phyloP scores from a whole-genome alignment of 2,797 vertebrate species.

The Microtus californicus region DNA sequence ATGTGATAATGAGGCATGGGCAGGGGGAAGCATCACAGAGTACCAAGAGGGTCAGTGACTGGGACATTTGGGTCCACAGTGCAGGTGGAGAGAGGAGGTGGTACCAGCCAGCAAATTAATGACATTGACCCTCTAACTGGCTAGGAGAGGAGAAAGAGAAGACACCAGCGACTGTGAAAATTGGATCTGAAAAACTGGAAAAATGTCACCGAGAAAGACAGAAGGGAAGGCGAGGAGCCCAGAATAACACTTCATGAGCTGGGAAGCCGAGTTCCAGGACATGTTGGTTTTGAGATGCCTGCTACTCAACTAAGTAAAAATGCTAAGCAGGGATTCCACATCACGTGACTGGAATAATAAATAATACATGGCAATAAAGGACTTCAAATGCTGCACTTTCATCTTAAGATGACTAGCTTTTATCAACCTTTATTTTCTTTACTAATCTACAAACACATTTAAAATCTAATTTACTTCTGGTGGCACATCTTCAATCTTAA shows the following conservation, averaged over 20 bases:
- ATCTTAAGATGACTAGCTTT: conserved; percentile 8
- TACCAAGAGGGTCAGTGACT: background rate
- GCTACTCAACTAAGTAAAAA: background rate
- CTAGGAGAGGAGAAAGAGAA: background rate
- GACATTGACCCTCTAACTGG: background rate
- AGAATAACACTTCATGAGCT: background rate
- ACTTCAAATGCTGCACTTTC: background rate
- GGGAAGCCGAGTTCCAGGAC: background rate
- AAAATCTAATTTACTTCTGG: background rate
- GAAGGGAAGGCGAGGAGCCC: background rate
- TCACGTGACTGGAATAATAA: background rate
- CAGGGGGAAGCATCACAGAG: background rate
- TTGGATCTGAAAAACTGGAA: background rate
- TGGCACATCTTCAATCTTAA: background rate
- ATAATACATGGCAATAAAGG: background rate
- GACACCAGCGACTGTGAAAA: background rate
- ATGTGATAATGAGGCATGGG: background rate
- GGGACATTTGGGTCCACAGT: background rate
- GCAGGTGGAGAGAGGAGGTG: background rate
- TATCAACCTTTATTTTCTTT: background rate
- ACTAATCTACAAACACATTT: background rate
- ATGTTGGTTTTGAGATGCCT: background rate
- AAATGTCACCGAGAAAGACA: background rate
- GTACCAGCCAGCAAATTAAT: background rate
- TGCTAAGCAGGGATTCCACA: background rate